Conservation (phyloP, 2,113 vertebrate species). For the Orthonyx spaldingii region DNA sequence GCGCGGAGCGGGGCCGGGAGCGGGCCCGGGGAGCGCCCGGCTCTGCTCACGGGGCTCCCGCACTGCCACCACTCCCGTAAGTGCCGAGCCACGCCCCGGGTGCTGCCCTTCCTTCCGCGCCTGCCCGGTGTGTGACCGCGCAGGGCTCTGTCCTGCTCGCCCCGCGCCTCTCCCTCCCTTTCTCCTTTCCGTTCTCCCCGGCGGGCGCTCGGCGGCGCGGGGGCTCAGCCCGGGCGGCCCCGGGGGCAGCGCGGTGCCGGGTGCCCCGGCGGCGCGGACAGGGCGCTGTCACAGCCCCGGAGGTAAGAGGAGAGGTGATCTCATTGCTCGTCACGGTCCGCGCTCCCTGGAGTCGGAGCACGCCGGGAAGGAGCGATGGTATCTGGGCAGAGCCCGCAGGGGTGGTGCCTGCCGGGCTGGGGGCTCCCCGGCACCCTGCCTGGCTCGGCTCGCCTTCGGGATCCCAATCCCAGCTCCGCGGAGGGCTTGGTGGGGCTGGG, state of each 20-base stretch:
- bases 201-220: not conserved
- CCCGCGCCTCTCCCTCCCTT: not conserved
- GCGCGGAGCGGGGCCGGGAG: not conserved
- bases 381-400: not conserved
- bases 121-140: not conserved
- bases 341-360: not conserved
- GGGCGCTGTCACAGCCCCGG: not conserved
- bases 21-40: not conserved
- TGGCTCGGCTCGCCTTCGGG: not conserved
- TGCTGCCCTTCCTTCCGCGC: not conserved
- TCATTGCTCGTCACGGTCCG: not conserved
- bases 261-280: not conserved
- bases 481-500: accelerated
- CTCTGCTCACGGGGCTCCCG: not conserved
- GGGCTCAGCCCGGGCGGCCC: not conserved
- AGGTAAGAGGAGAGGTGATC: not conserved
- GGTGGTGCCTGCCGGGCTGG: not conserved
- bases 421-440: not conserved
- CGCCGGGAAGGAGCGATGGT: not conserved
- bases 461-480: not conserved
- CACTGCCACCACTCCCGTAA: not conserved
- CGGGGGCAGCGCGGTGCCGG: not conserved
- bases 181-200: not conserved
- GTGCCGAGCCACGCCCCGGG: not conserved
- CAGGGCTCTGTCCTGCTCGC: not conserved